Conservation (phyloP, 2,888 invertebrate genomes). For the Heliconius aoede region DNA sequence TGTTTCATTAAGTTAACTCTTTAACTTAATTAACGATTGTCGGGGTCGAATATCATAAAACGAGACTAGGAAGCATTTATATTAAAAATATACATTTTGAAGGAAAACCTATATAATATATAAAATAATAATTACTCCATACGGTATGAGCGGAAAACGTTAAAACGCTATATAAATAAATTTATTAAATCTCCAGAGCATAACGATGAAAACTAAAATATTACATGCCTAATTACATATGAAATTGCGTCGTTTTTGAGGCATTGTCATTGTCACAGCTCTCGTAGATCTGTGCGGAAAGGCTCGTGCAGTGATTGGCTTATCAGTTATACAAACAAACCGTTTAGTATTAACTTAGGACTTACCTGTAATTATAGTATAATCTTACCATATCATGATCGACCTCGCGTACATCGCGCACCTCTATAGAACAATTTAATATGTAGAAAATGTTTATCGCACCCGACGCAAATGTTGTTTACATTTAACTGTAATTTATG, state of each 20-base stretch:
- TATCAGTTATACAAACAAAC: slow-evolving; percentile 55
- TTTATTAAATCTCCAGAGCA: not conserved
- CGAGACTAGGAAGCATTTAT: not conserved
- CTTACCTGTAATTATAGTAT: slow-evolving; percentile 53
- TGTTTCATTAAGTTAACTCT: not conserved
- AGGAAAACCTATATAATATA: not conserved
- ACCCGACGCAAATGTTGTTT: not conserved
- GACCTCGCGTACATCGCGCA: slow-evolving; percentile 32
- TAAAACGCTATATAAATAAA: not conserved
- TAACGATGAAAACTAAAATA: not conserved
- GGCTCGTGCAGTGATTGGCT: slow-evolving; percentile 45
- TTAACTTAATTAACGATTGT: too few relatives aligned
- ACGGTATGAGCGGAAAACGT: not conserved
- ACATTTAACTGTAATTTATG: not conserved
- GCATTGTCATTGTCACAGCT: slow-evolving; percentile 20
- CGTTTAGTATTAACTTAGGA: slow-evolving; percentile 51
- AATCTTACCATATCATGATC: slow-evolving; percentile 50
- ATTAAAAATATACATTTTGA: not conserved
- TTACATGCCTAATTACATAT: not conserved
- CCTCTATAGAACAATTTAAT: slow-evolving; percentile 30
- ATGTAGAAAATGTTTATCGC: slow-evolving; percentile 27
- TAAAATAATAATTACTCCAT: not conserved
- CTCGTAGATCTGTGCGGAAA: slow-evolving; percentile 29
- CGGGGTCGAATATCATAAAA: too few relatives aligned
- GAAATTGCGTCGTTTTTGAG: slow-evolving; percentile 3